Evolutionary conservation across 2,888 invertebrate species (phyloP).

Genomic region (Agriopis leucophaearia): DNA sequence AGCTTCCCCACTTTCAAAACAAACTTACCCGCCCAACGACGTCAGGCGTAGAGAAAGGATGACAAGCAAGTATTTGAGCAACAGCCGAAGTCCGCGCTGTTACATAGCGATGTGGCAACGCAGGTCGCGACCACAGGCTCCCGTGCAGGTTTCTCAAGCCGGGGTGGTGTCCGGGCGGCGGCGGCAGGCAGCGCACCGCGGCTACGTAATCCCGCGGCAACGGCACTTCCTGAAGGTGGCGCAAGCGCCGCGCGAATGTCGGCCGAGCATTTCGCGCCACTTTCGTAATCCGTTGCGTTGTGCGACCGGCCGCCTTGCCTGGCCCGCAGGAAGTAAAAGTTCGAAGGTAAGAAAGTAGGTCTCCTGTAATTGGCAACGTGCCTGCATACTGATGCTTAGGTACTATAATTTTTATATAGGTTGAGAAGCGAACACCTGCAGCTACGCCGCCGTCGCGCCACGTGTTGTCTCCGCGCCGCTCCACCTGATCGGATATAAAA

Average conservation of each 20-base stretch:
- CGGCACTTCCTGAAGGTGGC: slow-evolving; percentile 86
- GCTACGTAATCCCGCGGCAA: slow-evolving; percentile 83
- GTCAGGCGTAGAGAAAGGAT: slow-evolving; percentile 50
- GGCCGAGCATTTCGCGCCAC: slow-evolving; percentile 86
- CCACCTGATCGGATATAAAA: slow-evolving; percentile 24
- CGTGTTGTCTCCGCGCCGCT: background rate
- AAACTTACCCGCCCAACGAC: background rate
- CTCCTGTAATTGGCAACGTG: slow-evolving; percentile 84
- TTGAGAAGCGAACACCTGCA: slow-evolving; percentile 66
- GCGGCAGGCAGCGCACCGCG: slow-evolving; percentile 55
- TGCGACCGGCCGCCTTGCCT: slow-evolving; percentile 79
- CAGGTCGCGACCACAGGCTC: slow-evolving; percentile 62
- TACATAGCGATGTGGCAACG: slow-evolving; percentile 46
- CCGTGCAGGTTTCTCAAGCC: slow-evolving; percentile 64
- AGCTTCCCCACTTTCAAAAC: background rate
- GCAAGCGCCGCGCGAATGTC: slow-evolving; percentile 84
- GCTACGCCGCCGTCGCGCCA: slow-evolving; percentile 26
- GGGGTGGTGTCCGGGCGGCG: slow-evolving; percentile 66
- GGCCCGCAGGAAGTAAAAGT: slow-evolving; percentile 87
- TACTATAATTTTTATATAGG: slow-evolving; percentile 68
- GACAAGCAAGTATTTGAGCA: slow-evolving; percentile 38
- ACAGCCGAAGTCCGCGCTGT: slow-evolving; percentile 32
- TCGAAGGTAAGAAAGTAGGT: slow-evolving; percentile 87
- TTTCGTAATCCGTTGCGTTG: slow-evolving; percentile 86
- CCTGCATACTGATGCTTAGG: slow-evolving; percentile 81